Evolutionary conservation across 1,140 invertebrate species (phyloP).

Genomic region (Scaptodrosophila lebanonensis): DNA sequence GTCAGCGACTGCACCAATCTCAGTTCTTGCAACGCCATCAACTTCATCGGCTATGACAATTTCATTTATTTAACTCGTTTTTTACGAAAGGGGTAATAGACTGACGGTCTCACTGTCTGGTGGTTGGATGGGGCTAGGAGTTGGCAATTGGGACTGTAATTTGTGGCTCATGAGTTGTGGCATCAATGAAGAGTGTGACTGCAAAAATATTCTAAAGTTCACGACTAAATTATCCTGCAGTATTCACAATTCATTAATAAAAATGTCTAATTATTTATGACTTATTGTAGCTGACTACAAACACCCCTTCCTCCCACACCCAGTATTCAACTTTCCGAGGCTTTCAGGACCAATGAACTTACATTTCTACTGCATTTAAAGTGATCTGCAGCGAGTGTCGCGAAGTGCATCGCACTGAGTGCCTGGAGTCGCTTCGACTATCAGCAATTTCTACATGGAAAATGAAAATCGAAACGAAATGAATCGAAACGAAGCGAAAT

Average conservation of each 20-base stretch:
- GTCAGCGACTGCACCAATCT: constrained; percentile 27
- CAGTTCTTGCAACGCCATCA: constrained; percentile 38
- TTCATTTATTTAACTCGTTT: constrained; percentile 67
- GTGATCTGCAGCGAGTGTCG: constrained; percentile 51
- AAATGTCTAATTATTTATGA: no score
- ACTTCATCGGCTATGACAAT: constrained; percentile 60
- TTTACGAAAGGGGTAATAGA: constrained; percentile 39
- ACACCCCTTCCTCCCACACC: not conserved
- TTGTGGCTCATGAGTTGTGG: no score
- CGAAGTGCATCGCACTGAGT: constrained; percentile 49
- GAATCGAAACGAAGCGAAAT: constrained; percentile 55
- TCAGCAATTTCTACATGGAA: constrained; percentile 69
- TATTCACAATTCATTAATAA: no score
- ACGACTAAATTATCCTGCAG: no score
- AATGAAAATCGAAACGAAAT: constrained; percentile 56
- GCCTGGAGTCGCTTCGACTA: constrained; percentile 41
- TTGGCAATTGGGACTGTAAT: no score
- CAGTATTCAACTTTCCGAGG: no score
- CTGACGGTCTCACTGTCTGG: constrained; percentile 37
- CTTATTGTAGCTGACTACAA: not conserved
- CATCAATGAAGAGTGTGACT: no score
- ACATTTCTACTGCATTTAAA: constrained; percentile 16
- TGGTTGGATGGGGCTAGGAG: no score
- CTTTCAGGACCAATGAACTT: not conserved
- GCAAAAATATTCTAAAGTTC: no score